Conservation (phyloP, 2,797 vertebrate genomes). For the Lycodopsis pacificus region DNA sequence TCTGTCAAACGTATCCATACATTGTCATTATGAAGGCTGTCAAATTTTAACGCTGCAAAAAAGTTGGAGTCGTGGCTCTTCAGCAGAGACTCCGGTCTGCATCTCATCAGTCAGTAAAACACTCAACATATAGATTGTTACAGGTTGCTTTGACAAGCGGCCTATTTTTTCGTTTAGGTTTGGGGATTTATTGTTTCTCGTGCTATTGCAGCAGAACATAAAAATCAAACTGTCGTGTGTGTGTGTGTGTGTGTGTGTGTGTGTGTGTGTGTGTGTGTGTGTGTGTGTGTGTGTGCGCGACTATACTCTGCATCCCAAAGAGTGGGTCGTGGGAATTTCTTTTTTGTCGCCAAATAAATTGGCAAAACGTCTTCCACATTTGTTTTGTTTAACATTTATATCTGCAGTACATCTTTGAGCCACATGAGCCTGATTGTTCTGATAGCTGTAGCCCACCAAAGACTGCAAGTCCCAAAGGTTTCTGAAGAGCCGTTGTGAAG, state of each 20-base stretch:
- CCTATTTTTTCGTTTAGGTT: background rate
- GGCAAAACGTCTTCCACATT: too few relatives aligned
- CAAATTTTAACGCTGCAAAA: background rate
- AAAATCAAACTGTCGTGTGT: conserved; percentile 7
- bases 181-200: background rate
- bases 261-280: conserved; percentile 1
- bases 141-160: background rate
- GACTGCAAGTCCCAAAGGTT: too few relatives aligned
- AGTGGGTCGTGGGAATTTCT: too few relatives aligned
- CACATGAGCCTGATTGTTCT: too few relatives aligned
- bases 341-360: too few relatives aligned
- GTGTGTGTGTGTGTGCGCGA: too few relatives aligned
- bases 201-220: background rate
- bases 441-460: too few relatives aligned
- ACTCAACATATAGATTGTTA: background rate
- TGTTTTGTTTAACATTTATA: too few relatives aligned
- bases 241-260: conserved; percentile 1
- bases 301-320: too few relatives aligned
- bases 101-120: background rate
- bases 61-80: background rate
- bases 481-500: too few relatives aligned
- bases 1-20: background rate
- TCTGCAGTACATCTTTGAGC: too few relatives aligned
- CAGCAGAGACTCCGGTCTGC: background rate
- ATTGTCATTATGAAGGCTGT: background rate